Percentiles rank a stretch among this genome's conserved stretches.
These are phyloP conservation scores for Gryon sp. DNA, from an alignment of 1,140 invertebrate genomes.

Conservation along the genomic window DNA sequence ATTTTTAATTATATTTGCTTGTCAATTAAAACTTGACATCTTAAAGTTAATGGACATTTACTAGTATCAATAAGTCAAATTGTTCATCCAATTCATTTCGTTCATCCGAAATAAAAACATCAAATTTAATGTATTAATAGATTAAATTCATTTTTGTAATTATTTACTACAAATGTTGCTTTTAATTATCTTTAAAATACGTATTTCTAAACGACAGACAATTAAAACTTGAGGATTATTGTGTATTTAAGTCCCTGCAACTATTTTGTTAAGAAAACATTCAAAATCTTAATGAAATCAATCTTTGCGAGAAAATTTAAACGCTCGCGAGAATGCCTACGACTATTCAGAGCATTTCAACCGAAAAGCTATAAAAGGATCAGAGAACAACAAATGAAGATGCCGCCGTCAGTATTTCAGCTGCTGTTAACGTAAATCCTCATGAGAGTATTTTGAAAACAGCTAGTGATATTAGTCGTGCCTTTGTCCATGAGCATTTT, in stretches of 20 bases:
- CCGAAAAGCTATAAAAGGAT: conserved; percentile 58
- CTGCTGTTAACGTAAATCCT: conserved; percentile 51
- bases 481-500: conserved; percentile 16
- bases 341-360: conserved; percentile 44
- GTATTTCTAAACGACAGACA: too few relatives aligned
- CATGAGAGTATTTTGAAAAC: conserved; percentile 34
- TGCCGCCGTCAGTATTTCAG: conserved; percentile 42
- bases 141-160: too few relatives aligned
- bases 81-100: too few relatives aligned
- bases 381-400: conserved; percentile 58
- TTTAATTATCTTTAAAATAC: too few relatives aligned
- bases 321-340: conserved; percentile 39
- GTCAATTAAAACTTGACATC: too few relatives aligned
- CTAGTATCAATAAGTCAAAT: too few relatives aligned
- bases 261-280: conserved; percentile 13
- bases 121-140: too few relatives aligned
- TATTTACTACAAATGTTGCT: too few relatives aligned
- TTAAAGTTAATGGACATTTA: too few relatives aligned
- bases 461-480: conserved; percentile 31
- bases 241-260: too few relatives aligned
- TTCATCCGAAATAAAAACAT: too few relatives aligned
- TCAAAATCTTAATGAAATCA: conserved; percentile 21
- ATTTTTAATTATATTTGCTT: conserved; percentile 6
- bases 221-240: too few relatives aligned
- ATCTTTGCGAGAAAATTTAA: conserved; percentile 33